These are phyloP conservation scores for Epistrophe grossulariae DNA, from an alignment of 2,888 invertebrate genomes.

Conservation along the genomic window DNA sequence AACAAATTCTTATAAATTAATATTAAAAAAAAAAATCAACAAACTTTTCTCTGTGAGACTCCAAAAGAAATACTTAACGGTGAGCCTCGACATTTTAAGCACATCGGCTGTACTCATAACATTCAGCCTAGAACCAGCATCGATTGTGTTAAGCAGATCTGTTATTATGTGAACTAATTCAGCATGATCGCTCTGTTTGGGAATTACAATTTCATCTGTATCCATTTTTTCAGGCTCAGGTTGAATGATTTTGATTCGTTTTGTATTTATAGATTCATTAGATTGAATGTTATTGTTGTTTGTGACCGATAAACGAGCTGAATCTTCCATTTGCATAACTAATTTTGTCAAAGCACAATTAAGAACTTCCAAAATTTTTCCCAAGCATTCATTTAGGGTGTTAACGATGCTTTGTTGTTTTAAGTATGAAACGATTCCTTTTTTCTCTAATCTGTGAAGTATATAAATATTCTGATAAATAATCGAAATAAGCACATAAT, in stretches of 20 bases:
- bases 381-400: slow-evolving; percentile 81
- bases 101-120: slow-evolving; percentile 87
- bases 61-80: slow-evolving; percentile 91
- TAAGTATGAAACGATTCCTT: slow-evolving; percentile 78
- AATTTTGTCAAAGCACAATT: slow-evolving; percentile 81
- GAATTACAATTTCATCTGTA: slow-evolving; percentile 42
- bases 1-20: background rate
- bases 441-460: slow-evolving; percentile 81
- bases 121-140: slow-evolving; percentile 86
- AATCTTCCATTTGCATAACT: slow-evolving; percentile 79
- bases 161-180: slow-evolving; percentile 85
- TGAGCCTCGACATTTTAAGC: slow-evolving; percentile 88
- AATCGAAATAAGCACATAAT: too few relatives aligned
- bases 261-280: slow-evolving; percentile 47
- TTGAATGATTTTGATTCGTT: slow-evolving; percentile 48
- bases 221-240: slow-evolving; percentile 57
- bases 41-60: slow-evolving; percentile 88
- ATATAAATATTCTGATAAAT: background rate
- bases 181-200: slow-evolving; percentile 77
- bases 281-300: slow-evolving; percentile 68
- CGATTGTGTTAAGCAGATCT: slow-evolving; percentile 87
- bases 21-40: slow-evolving; percentile 64
- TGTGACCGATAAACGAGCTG: slow-evolving; percentile 67
- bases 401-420: slow-evolving; percentile 79
- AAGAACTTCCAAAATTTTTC: slow-evolving; percentile 82